phyloP scores from a whole-genome alignment of 2,797 vertebrate species.

The Mus caroli region DNA sequence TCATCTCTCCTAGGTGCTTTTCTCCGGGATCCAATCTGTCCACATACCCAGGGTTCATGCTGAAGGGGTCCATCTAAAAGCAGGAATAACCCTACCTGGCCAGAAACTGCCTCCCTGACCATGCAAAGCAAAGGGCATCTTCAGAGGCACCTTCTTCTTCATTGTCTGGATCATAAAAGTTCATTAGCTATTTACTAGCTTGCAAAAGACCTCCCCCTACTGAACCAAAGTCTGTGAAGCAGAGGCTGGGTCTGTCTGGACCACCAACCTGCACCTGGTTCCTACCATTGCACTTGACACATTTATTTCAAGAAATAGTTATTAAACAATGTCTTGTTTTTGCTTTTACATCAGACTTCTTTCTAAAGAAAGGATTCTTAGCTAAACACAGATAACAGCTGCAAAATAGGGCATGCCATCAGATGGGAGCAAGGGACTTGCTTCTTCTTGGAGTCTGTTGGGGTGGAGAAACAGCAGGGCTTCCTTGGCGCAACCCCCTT shows the following conservation, averaged over 20 bases:
- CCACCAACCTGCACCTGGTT: neutral
- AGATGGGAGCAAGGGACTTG: neutral
- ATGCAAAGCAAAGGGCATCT: neutral
- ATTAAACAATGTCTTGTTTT: slow-evolving; percentile 9
- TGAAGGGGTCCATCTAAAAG: neutral
- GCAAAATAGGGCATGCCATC: neutral
- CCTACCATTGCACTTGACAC: neutral
- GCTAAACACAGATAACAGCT: slow-evolving; percentile 14
- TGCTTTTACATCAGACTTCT: neutral
- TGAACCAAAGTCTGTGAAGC: neutral
- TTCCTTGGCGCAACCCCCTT: no score
- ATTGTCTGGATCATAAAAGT: neutral
- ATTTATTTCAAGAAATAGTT: slow-evolving; percentile 7
- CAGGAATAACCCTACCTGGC: neutral
- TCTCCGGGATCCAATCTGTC: neutral
- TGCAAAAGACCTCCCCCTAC: neutral
- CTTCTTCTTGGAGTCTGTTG: neutral
- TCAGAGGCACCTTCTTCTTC: neutral
- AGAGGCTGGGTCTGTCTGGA: neutral
- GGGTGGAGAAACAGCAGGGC: accelerated
- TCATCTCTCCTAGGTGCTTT: neutral
- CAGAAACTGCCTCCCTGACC: neutral
- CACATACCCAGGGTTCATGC: neutral
- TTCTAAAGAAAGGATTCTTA: slow-evolving; percentile 9
- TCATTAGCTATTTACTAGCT: slow-evolving; percentile 25